Conservation (phyloP, 2,113 vertebrate genomes). For the Seriola aureovittata region DNA sequence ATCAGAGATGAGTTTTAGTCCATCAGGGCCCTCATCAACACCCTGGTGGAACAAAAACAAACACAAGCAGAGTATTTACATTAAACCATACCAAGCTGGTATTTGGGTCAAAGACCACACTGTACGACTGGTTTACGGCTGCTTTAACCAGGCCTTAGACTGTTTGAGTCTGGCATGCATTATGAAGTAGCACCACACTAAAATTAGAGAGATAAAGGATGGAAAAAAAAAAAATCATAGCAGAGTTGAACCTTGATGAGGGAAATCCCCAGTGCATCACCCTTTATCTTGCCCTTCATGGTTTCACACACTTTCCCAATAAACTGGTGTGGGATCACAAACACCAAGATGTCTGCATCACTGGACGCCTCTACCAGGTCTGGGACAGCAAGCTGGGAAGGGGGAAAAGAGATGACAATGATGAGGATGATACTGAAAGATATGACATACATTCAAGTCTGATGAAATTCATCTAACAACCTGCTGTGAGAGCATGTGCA, state of each 20-base stretch:
- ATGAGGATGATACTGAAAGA: neutral
- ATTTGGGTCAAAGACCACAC: conserved; percentile 22
- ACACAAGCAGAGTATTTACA: neutral
- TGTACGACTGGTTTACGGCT: neutral
- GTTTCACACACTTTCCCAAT: conserved; percentile 91
- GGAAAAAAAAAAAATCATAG: neutral
- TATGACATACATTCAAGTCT: neutral
- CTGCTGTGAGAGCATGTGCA: neutral
- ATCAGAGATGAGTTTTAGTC: conserved; percentile 96
- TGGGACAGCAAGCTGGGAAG: conserved; percentile 90
- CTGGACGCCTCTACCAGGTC: conserved; percentile 90
- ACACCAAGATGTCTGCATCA: conserved; percentile 91
- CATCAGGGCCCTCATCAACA: conserved; percentile 92
- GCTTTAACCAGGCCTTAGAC: neutral
- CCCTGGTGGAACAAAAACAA: conserved; percentile 83
- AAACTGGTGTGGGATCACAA: conserved; percentile 98
- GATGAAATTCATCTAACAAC: neutral
- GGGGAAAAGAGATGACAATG: neutral
- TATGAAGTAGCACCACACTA: neutral
- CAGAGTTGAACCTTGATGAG: conserved; percentile 92
- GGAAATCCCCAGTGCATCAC: conserved; percentile 88
- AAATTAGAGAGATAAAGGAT: neutral
- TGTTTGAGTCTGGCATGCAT: neutral
- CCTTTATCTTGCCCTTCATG: conserved; percentile 91
- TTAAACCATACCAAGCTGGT: neutral